Percentiles rank a stretch among this genome's conserved stretches.
Evolutionary conservation across 2,888 invertebrate species (phyloP).

Genomic region (Prionchulus punctatus): DNA sequence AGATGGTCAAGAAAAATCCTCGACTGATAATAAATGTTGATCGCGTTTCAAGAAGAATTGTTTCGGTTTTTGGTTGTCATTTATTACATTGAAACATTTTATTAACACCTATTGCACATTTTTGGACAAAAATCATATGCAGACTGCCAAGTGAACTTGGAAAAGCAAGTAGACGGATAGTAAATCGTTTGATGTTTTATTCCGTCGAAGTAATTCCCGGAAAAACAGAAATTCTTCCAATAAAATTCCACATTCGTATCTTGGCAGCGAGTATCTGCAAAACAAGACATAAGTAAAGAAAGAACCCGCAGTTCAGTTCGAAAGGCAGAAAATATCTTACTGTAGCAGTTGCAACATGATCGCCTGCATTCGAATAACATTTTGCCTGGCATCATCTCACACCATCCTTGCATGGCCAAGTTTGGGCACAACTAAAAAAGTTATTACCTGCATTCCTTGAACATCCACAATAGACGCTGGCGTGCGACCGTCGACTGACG

Average conservation of each 20-base stretch:
- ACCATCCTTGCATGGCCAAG: constrained; percentile 13
- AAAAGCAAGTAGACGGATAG: background rate
- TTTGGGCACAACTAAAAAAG: constrained; percentile 13
- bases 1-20: too few relatives aligned
- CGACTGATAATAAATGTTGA: too few relatives aligned
- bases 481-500: background rate
- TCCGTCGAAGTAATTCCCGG: background rate
- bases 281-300: background rate
- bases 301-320: too few relatives aligned
- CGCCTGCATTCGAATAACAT: constrained; percentile 15
- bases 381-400: constrained; percentile 15
- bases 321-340: constrained; percentile 8
- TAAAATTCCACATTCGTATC: background rate
- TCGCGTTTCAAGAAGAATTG: too few relatives aligned
- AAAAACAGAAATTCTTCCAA: background rate
- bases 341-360: constrained; percentile 16
- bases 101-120: background rate
- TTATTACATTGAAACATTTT: too few relatives aligned
- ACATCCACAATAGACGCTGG: background rate
- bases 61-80: too few relatives aligned
- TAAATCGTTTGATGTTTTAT: background rate
- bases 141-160: background rate
- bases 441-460: background rate
- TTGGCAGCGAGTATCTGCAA: background rate
- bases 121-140: background rate